Evolutionary conservation across 23 tunicate species (phyloP), one percentile per base, ranked within the genome.

Genomic region (Clavelina lepadiformis): DNA sequence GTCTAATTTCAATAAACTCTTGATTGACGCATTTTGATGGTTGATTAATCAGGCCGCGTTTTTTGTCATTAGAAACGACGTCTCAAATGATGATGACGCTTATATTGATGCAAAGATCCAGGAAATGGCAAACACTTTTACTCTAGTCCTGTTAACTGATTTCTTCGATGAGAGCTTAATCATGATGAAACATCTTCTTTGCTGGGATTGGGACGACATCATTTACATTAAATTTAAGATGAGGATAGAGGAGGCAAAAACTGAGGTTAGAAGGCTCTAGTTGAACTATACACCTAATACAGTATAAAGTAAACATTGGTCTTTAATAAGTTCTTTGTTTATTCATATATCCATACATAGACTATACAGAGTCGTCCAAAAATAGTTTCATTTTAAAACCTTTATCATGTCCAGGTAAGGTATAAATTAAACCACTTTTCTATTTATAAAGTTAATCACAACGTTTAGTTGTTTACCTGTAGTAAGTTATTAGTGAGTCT

Each of bases 171-270:
- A 94, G 47, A 82, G 93, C 23, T 60, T 94, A n/a, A 73, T 94
- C 15, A 80, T 94, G 82, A 75, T 94, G 91, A 94, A 94, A 35
- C 95, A 86, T 58, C n/a, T 69, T 8, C 71, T 94, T 15, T 94
- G 99, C 70, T 94, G 99, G 99, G 85, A 81, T 58, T 94, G 99
- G 99, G 91, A 94, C 3, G 99, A 94, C 53, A 70, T 94, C 30
- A 81, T 94, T 71, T 94, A 94, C 58, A 94, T 94, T 46, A 94
- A 94, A 58, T 94, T 94, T 62, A 94, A 94, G 51, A 94, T 94
- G 99, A 70, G 99, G 59, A 81, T 87, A 0, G 85, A 88, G 35
- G 99, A 94, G 44, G 99, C 99, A 5, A 94, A 94, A 76, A 88
- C 99, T 1, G 96, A 94, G 91, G 99, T 94, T 35, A 33, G 28